Percentiles rank a stretch among this genome's conserved stretches.
Conservation (phyloP, 2,113 vertebrate species). For the Pomatorhinus ruficollis region DNA sequence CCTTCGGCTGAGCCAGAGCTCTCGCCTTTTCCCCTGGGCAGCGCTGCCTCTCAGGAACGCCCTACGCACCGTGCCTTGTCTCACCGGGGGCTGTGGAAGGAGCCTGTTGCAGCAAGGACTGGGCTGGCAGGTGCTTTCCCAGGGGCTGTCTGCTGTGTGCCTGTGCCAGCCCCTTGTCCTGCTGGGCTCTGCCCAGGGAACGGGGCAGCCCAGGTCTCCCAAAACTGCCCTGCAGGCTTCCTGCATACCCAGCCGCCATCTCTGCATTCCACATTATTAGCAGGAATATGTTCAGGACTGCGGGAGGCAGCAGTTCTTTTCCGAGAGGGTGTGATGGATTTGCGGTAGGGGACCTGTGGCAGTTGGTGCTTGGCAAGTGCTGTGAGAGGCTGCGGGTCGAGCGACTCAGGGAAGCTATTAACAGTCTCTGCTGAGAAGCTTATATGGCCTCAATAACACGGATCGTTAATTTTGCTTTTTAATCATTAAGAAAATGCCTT, state of each 20-base stretch:
- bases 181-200: background rate
- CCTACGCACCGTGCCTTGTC: fast-evolving
- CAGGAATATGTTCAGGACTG: background rate
- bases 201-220: background rate
- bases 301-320: background rate
- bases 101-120: background rate
- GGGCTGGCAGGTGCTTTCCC: background rate
- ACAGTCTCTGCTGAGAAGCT: background rate
- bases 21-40: background rate
- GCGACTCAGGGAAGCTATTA: slow-evolving; percentile 6
- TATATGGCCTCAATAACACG: slow-evolving; percentile 26
- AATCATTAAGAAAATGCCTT: slow-evolving; percentile 54
- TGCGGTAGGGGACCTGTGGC: background rate
- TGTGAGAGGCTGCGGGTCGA: background rate
- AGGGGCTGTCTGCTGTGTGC: background rate
- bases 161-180: background rate
- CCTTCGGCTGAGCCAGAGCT: background rate
- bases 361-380: background rate
- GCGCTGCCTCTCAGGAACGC: fast-evolving
- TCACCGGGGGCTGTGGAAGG: background rate
- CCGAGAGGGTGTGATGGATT: background rate
- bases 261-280: background rate
- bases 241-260: background rate
- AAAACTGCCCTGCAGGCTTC: background rate
- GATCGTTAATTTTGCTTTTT: slow-evolving; percentile 53